phyloP scores from a whole-genome alignment of 2,797 vertebrate genomes.

The Schizopygopsis pylzovi region DNA sequence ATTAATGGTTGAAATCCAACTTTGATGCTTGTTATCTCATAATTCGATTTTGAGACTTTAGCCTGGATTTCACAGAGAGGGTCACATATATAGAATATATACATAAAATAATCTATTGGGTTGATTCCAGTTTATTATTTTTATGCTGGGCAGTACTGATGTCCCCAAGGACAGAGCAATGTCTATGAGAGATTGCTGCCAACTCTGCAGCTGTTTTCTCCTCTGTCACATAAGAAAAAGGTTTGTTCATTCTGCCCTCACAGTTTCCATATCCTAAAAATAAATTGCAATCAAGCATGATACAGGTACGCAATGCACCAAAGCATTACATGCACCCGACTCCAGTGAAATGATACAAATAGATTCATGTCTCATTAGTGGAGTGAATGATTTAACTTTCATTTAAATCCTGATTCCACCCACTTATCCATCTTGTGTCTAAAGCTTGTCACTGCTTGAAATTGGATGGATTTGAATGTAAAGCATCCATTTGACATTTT shows the following conservation, averaged over 20 bases:
- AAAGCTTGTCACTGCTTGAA: conserved; percentile 7
- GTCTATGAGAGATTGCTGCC: conserved; percentile 31
- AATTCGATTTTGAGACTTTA: too few relatives aligned
- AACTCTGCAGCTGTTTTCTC: conserved; percentile 61
- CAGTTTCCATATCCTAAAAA: conserved; percentile 66
- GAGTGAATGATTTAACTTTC: conserved; percentile 34
- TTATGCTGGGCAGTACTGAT: conserved; percentile 13
- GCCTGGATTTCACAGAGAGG: too few relatives aligned
- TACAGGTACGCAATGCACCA: conserved; percentile 59
- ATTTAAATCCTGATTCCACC: conserved; percentile 57
- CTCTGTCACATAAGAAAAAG: conserved; percentile 63
- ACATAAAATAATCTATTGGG: background rate
- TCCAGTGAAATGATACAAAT: conserved; percentile 63
- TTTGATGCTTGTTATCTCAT: too few relatives aligned
- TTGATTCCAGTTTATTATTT: conserved; percentile 19
- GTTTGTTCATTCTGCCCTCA: conserved; percentile 67
- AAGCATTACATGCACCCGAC: conserved; percentile 54
- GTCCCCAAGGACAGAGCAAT: conserved; percentile 25
- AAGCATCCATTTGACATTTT: conserved; percentile 24
- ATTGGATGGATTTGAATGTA: conserved; percentile 20
- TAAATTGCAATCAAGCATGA: conserved; percentile 65
- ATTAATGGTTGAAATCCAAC: too few relatives aligned
- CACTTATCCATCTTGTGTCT: conserved; percentile 14
- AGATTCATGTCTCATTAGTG: conserved; percentile 67
- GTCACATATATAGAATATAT: background rate